A percentile compares a stretch with the other conserved stretches of the same genome.
Conservation (phyloP, 2,888 invertebrate genomes). For the Lithophane ornitopus region DNA sequence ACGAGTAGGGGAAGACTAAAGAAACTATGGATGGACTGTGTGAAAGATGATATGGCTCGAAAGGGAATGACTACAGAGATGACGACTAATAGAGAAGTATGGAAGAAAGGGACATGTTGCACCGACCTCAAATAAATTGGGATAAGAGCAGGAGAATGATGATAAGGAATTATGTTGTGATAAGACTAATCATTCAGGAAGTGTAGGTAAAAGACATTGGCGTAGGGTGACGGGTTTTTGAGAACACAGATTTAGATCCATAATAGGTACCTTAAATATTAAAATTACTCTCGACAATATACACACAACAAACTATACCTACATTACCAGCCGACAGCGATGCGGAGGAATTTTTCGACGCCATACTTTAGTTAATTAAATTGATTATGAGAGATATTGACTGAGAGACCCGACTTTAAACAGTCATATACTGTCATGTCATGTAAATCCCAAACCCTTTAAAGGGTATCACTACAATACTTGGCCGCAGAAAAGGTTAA, state of each 20-base stretch:
- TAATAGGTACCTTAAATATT: neutral
- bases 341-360: too few relatives aligned
- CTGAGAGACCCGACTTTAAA: neutral
- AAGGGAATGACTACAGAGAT: neutral
- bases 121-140: too few relatives aligned
- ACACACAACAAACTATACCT: too few relatives aligned
- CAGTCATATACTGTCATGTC: neutral
- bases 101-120: neutral
- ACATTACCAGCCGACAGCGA: too few relatives aligned
- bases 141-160: neutral
- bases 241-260: neutral
- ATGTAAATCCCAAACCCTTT: neutral
- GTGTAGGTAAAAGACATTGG: neutral
- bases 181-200: neutral
- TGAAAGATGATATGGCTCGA: neutral
- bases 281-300: too few relatives aligned
- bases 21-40: neutral
- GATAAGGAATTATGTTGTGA: neutral
- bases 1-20: neutral
- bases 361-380: too few relatives aligned
- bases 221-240: neutral
- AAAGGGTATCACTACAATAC: neutral
- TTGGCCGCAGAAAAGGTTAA: neutral
- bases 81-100: neutral
- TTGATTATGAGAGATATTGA: too few relatives aligned